Conservation (phyloP, 2,113 vertebrate genomes). For the Silurus meridionalis region DNA sequence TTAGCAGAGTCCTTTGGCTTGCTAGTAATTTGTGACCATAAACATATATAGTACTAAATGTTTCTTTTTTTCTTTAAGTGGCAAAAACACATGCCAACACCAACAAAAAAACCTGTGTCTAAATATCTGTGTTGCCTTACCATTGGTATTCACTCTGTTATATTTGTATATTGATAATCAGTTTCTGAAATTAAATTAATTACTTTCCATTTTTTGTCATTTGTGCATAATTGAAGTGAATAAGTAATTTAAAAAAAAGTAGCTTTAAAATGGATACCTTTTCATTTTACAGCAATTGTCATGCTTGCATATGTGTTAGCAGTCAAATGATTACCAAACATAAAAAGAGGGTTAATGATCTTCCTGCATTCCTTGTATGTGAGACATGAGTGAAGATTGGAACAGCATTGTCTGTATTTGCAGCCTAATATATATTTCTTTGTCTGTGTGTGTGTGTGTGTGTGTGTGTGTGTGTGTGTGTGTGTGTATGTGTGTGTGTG, state of each 20-base stretch:
- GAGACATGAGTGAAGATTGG: not conserved
- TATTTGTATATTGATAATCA: not conserved
- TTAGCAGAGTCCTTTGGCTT: not conserved
- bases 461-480: conserved; percentile 3
- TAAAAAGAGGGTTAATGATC: conserved; percentile 26
- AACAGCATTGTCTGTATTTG: conserved; percentile 6
- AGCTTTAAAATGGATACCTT: not conserved
- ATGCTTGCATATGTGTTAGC: conserved; percentile 2
- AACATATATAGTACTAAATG: not conserved
- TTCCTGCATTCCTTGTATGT: conserved; percentile 10
- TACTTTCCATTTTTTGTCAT: not conserved
- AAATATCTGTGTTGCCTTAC: not conserved
- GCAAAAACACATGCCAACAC: not conserved
- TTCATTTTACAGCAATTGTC: not conserved
- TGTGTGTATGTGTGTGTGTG: conserved; percentile 51
- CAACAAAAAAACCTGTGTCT: not conserved
- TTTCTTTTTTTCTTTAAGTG: not conserved
- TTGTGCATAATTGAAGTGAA: not conserved
- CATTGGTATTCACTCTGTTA: not conserved
- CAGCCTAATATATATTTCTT: conserved; percentile 15
- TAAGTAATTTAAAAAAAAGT: not conserved
- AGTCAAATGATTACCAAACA: conserved; percentile 25
- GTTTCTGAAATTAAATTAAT: conserved; percentile 15
- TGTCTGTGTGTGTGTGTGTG: not conserved
- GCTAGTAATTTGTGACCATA: conserved; percentile 13